Base-by-base conservation (phyloP, 2,113 vertebrate species). In the Amphilophus citrinellus region DNA sequence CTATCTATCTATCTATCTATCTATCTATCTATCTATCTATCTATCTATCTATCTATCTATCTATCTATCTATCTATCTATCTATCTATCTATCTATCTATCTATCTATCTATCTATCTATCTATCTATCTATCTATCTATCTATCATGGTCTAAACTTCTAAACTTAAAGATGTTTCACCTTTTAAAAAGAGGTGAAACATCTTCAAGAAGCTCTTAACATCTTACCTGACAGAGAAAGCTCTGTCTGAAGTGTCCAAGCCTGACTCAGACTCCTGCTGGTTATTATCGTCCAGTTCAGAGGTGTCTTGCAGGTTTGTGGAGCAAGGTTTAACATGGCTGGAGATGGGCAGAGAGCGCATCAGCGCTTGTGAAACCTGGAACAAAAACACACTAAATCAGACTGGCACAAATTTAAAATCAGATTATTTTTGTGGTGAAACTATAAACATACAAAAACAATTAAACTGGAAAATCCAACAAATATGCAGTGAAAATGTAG, bases 161-260 rank as follows among this genome's bases (percentile, higher is more conserved):
- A 35, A 35, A 35, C 6, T 35, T 35, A 7, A 35, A 35, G 35
- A 7, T 6, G 6, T 35, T 35, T 35, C 35, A 35, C 35, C 35
- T 7, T 6, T 35, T 35, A 35, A 35, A 6, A 32, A 35, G 6
- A 35, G 2, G 35, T 32, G 32, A 32, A 32, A 32, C 32, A 35
- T 35, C 35, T 35, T 35, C 35, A 35, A 35, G 35, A 35, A 35
- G 6, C 35, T 35, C 35, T 7, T 35, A 35, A 35, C 35, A 35
- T 61, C 27, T 44, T 95, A 99, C 98, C 97, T 98, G 6, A 99
- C 96, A 0, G 98, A 99, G 92, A 98, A 99, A 3, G 97, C 97
- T 2, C 84, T 93, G 71, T 98, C 97, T 0, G 68, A 71, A 11
- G 60, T 82, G 24, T 97, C 95, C 5, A 22, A 77, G 0, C 30